These are phyloP conservation scores for Rhynchonycteris naso DNA, from an alignment of 2,797 vertebrate genomes.

Conservation along the genomic window DNA sequence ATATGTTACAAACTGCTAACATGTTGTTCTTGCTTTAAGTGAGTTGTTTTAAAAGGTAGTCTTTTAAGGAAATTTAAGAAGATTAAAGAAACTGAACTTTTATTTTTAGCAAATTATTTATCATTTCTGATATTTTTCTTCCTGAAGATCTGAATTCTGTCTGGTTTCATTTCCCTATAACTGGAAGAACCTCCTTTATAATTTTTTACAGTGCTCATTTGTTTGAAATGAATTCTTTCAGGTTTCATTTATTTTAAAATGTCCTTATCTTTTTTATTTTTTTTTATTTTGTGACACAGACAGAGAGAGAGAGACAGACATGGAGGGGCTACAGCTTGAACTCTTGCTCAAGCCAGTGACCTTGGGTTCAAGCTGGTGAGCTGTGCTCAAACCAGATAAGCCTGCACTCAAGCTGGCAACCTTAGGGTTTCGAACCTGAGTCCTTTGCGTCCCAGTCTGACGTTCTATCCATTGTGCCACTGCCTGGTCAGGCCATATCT, in stretches of 20 bases:
- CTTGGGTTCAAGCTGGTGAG: no score
- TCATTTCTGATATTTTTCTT: background rate
- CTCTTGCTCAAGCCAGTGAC: no score
- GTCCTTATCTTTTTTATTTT: background rate
- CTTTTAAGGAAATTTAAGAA: slow-evolving; percentile 49
- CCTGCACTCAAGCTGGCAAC: no score
- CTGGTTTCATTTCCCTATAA: background rate
- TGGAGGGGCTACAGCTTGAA: no score
- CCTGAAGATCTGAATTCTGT: background rate
- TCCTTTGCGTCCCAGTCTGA: no score
- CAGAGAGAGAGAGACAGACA: no score
- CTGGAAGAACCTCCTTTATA: background rate
- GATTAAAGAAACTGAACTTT: background rate
- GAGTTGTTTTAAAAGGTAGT: slow-evolving; percentile 18
- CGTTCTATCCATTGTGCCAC: no score
- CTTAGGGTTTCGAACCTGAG: no score
- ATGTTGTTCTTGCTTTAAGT: slow-evolving; percentile 23
- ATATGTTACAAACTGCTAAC: background rate
- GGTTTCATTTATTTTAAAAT: slow-evolving; percentile 33
- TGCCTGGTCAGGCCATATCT: background rate
- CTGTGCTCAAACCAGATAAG: no score
- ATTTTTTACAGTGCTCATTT: background rate
- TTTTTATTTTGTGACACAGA: no score
- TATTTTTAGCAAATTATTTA: background rate
- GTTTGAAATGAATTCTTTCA: slow-evolving; percentile 6